Base-by-base conservation (phyloP, 2,888 invertebrate genomes). In the Tiphia femorata region DNA sequence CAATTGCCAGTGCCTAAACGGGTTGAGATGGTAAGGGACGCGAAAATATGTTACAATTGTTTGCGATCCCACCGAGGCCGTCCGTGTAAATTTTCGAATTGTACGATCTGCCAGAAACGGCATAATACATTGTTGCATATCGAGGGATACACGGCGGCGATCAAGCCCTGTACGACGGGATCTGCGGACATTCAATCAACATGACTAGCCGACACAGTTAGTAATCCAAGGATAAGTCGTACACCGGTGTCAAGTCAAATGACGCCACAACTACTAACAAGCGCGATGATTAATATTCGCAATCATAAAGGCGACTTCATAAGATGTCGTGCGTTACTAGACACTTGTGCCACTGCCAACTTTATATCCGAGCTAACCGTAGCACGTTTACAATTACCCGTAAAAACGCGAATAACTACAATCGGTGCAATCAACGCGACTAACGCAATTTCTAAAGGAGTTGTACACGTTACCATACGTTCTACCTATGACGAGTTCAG, bases 291-390 rank as follows among this genome's bases (percentile, higher is more conserved):
- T 2, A 23, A 21, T 10, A 19, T 23, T 23, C 3, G 20, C 2
- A 25, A 37, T 27, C 10, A 37, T 2, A 10, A 25, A 5, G 2
- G 14, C 16, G 10, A 46, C 20, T 43, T 19, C 1, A 14, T 59
- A 2, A 6, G 17, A 1, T 57, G 62, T 19, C 48, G 62, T 16
- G 38, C 58, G 0, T 19, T 59, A 2, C 27, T 64, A 3, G 62
- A 65, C 27, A 65, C 55, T 3, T 47, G 63, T 27, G 57, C 58
- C 3, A 57, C 52, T 4, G 33, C 55, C 0, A 60, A 64, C 29
- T 67, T 64, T 14, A 61, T 67, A 1, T 59, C 62, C 0, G 53
- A 58, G 23, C 2, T 12, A 1, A 25, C 57, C 2, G 61, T 48
- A 1, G 21, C 19, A 2, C n/a, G n/a, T 1, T 14, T 61, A 7